phyloP scores from a whole-genome alignment of 2,797 vertebrate genomes.

The Eidolon dupreanum region DNA sequence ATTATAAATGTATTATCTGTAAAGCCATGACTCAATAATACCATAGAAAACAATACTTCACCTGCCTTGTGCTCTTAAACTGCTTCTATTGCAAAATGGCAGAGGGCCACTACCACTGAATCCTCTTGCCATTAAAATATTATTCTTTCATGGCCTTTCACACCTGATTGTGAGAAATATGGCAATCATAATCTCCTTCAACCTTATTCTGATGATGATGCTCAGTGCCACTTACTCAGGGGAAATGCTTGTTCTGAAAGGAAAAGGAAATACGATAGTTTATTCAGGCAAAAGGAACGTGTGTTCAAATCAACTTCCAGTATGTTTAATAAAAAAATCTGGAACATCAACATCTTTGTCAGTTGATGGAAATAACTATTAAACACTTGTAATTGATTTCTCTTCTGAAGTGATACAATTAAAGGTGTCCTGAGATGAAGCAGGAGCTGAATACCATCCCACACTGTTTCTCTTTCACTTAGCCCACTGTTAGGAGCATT shows the following conservation, averaged over 20 bases:
- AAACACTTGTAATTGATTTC: slow-evolving; percentile 51
- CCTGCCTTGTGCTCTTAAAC: neutral
- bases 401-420: slow-evolving; percentile 57
- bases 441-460: too few relatives aligned
- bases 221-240: slow-evolving; percentile 29
- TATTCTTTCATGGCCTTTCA: slow-evolving; percentile 45
- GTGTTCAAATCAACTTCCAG: slow-evolving; percentile 42
- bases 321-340: slow-evolving; percentile 50
- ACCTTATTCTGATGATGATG: neutral
- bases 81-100: slow-evolving; percentile 12
- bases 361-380: slow-evolving; percentile 56
- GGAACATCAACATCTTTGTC: slow-evolving; percentile 1
- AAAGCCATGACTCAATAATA: neutral
- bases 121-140: neutral
- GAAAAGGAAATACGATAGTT: slow-evolving; percentile 58
- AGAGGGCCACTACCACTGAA: neutral
- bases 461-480: neutral
- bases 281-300: slow-evolving; percentile 48
- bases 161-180: slow-evolving; percentile 48
- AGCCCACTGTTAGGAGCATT: neutral
- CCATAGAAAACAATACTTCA: neutral
- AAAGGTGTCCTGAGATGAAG: slow-evolving; percentile 14
- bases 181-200: slow-evolving; percentile 29
- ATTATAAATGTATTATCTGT: neutral
- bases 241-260: slow-evolving; percentile 56